These are phyloP conservation scores for Hemithea aestivaria DNA, from an alignment of 2,888 invertebrate genomes.

Conservation along the genomic window DNA sequence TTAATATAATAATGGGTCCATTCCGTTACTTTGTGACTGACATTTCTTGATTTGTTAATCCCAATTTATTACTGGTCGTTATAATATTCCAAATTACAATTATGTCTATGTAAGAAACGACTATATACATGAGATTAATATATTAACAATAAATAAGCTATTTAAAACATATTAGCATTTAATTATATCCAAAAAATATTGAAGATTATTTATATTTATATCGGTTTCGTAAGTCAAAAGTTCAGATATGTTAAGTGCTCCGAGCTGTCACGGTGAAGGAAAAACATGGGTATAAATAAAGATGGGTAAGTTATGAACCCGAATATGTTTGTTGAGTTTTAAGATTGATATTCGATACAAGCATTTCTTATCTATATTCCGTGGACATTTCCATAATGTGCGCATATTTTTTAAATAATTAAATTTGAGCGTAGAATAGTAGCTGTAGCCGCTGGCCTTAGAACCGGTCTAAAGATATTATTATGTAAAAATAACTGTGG, in stretches of 20 bases:
- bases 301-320: slow-evolving; percentile 2
- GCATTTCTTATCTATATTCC: slow-evolving; percentile 7
- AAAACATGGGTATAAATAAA: not conserved
- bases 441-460: slow-evolving; percentile 18
- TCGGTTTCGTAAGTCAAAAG: not conserved
- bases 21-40: slow-evolving; percentile 8
- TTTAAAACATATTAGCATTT: no score
- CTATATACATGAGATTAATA: not conserved
- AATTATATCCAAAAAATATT: no score
- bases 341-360: slow-evolving; percentile 6
- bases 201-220: no score
- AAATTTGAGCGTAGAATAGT: slow-evolving; percentile 24
- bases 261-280: no score
- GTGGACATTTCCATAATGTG: slow-evolving; percentile 9
- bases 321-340: not conserved
- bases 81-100: no score
- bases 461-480: slow-evolving; percentile 17
- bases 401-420: slow-evolving; percentile 19
- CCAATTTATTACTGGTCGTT: slow-evolving; percentile 1
- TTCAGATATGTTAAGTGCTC: slow-evolving; percentile 8
- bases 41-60: slow-evolving; percentile 4
- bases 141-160: not conserved
- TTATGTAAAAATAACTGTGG: slow-evolving; percentile 23
- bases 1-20: not conserved
- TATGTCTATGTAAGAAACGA: no score